These are phyloP conservation scores for Siniperca obscura DNA, from an alignment of 2,797 vertebrate genomes.

Conservation along the genomic window DNA sequence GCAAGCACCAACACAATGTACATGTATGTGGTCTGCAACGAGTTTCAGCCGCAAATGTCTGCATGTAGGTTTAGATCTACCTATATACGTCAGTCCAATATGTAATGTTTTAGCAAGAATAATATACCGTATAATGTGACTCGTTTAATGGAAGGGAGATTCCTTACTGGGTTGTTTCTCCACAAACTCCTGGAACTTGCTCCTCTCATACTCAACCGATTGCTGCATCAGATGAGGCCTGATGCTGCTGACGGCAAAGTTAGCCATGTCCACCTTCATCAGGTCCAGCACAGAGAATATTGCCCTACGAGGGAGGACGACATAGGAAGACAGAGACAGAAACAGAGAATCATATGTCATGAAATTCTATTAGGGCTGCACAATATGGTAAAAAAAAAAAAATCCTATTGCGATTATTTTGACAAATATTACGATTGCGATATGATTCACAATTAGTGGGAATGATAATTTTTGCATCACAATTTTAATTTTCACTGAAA, in stretches of 20 bases:
- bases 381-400: no score
- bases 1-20: no score
- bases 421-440: no score
- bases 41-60: background rate
- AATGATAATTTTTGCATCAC: no score
- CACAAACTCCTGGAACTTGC: slow-evolving; percentile 95
- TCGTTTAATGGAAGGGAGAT: background rate
- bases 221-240: slow-evolving; percentile 96
- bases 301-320: slow-evolving; percentile 81
- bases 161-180: slow-evolving; percentile 95
- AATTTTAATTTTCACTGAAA: no score
- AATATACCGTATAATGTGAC: background rate
- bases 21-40: background rate
- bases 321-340: background rate
- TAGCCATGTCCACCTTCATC: slow-evolving; percentile 99
- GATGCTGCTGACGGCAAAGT: slow-evolving; percentile 94
- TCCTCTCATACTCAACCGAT: slow-evolving; percentile 96
- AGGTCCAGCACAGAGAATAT: slow-evolving; percentile 95
- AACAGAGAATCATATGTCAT: background rate
- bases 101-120: background rate
- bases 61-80: background rate
- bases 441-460: no score
- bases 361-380: background rate
- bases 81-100: no score
- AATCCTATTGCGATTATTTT: no score